Conservation (phyloP, 2,113 vertebrate genomes). For the Entelurus aequoreus region DNA sequence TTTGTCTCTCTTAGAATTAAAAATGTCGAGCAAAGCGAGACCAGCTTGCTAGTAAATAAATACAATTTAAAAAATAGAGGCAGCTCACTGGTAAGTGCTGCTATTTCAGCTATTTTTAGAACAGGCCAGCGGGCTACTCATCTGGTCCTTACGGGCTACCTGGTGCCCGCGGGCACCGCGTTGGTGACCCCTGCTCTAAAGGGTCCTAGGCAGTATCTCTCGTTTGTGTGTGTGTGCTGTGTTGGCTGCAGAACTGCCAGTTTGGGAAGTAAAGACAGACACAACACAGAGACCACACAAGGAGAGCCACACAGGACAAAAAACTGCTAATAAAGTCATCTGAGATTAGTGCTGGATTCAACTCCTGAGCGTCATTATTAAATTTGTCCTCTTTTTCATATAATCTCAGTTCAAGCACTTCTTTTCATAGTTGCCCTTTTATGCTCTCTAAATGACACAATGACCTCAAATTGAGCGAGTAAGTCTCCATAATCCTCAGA, state of each 20-base stretch:
- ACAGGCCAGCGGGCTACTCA: too few relatives aligned
- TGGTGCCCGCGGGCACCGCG: too few relatives aligned
- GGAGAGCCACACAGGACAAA: not conserved
- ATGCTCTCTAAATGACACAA: slow-evolving; percentile 3
- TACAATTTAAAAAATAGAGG: too few relatives aligned
- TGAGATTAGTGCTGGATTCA: slow-evolving; percentile 1
- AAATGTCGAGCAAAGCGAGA: too few relatives aligned
- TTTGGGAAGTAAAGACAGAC: not conserved
- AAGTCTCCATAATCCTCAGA: slow-evolving; percentile 4
- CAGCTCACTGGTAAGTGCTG: too few relatives aligned
- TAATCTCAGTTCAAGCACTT: slow-evolving; percentile 6
- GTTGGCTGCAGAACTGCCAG: not conserved
- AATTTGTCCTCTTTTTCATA: slow-evolving; percentile 1
- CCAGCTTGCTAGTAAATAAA: too few relatives aligned
- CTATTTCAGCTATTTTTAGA: too few relatives aligned
- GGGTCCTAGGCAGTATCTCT: not conserved
- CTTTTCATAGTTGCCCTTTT: slow-evolving; percentile 4
- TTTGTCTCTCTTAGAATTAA: too few relatives aligned
- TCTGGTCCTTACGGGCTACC: too few relatives aligned
- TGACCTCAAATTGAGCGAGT: slow-evolving; percentile 1
- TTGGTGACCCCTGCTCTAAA: too few relatives aligned
- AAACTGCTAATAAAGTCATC: slow-evolving; percentile 3
- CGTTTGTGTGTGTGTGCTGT: not conserved
- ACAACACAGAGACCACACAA: slow-evolving; percentile 5
- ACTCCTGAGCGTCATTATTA: not conserved